Evolutionary conservation across 2,888 invertebrate genomes (phyloP).

Genomic region (Deilephila elpenor): DNA sequence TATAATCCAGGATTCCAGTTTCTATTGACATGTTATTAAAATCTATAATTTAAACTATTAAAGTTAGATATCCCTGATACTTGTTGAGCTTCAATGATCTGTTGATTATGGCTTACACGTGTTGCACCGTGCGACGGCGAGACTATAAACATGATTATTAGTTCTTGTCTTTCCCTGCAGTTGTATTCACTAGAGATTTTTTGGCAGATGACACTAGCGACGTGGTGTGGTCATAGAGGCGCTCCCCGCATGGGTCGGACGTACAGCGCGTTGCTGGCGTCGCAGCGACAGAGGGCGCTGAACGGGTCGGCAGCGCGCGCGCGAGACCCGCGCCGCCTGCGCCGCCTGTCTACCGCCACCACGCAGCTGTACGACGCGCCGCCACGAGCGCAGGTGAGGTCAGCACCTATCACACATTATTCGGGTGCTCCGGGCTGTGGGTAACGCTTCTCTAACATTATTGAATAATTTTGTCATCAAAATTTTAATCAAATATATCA

Average conservation of each 20-base stretch:
- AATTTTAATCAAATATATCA: no score
- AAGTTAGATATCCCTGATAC: no score
- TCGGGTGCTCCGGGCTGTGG: conserved; percentile 44
- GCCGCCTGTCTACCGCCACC: conserved; percentile 72
- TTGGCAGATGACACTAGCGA: conserved; percentile 70
- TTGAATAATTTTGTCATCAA: background rate
- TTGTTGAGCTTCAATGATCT: no score
- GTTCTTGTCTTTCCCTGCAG: no score
- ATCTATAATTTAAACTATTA: no score
- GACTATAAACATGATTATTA: no score
- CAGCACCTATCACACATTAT: conserved; percentile 54
- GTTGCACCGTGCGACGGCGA: no score
- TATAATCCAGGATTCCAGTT: no score
- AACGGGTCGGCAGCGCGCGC: conserved; percentile 53
- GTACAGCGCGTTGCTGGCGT: conserved; percentile 59
- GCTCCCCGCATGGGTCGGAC: conserved; percentile 65
- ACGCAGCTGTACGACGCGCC: conserved; percentile 74
- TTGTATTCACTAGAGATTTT: background rate
- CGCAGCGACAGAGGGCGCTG: conserved; percentile 58
- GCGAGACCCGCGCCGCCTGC: conserved; percentile 60
- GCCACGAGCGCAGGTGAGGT: conserved; percentile 81
- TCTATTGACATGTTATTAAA: no score
- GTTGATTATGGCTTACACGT: no score
- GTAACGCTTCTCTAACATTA: conserved; percentile 13
- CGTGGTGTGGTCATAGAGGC: conserved; percentile 69